These are phyloP conservation scores for Ptiloglossa arizonensis DNA, from an alignment of 1,140 invertebrate species.

Conservation along the genomic window DNA sequence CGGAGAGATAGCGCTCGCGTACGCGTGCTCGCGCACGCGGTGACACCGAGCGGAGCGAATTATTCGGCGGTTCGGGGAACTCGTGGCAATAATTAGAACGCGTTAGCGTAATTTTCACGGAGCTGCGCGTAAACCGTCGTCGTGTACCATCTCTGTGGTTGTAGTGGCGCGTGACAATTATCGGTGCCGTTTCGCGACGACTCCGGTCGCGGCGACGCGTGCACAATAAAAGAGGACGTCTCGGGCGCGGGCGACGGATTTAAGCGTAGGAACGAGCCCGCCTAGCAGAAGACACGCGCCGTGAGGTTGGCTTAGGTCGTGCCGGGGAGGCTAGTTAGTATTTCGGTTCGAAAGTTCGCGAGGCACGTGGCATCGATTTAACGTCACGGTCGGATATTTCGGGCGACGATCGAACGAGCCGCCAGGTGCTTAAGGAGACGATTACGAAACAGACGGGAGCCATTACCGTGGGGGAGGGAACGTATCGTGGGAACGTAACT, in stretches of 20 bases:
- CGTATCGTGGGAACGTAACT: too few relatives aligned
- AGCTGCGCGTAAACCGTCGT: not conserved
- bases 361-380: constrained; percentile 38
- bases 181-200: too few relatives aligned
- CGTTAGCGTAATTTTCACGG: constrained; percentile 48
- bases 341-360: constrained; percentile 43
- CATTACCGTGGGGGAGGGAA: too few relatives aligned
- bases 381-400: constrained; percentile 11
- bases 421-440: not conserved
- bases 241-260: constrained; percentile 5
- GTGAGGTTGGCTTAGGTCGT: constrained; percentile 57
- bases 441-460: constrained; percentile 6
- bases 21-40: not conserved
- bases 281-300: constrained; percentile 22
- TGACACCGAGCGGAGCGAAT: constrained; percentile 1
- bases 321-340: constrained; percentile 42
- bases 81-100: constrained; percentile 54
- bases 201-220: not conserved
- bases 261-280: not conserved
- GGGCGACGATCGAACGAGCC: not conserved
- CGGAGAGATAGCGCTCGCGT: constrained; percentile 4
- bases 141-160: not conserved
- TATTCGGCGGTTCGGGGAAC: constrained; percentile 48
- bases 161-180: not conserved
- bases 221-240: constrained; percentile 5